Evolutionary conservation across 2,888 invertebrate species (phyloP), one percentile per base, ranked within the genome.

Genomic region (Acheta domesticus): DNA sequence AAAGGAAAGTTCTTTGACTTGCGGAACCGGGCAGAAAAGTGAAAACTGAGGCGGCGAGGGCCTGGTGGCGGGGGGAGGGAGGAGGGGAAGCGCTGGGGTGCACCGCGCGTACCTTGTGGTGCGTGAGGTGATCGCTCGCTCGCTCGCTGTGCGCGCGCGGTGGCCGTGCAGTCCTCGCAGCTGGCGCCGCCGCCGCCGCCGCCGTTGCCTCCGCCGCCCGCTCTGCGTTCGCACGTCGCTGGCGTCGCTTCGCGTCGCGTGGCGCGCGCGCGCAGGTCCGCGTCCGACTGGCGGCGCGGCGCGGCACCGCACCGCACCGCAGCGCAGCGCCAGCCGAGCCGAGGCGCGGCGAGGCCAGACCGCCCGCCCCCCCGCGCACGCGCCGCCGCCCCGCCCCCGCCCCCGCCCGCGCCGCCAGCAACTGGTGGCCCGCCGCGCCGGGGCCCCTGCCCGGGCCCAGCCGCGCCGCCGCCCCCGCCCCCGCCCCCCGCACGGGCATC

Each of bases 241-340:
- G 62, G 12, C 62, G 62, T 62, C 2, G 14, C 62, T 2, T 62
- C 62, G 16, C 16, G 16, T 62, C 62, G 62, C 14, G 62, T 14
- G 62, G n/a, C 62, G 62, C 62, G n/a, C 62, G 62, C 62, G 62
- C 62, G 62, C 62, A 62, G 62, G 62, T 62, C 62, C n/a, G 62
- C 62, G 62, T 62, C 14, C 62, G 62, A 62, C 62, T 62, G 62
- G 62, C 62, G 62, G n/a, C 16, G 62, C 62, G 36, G 16, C 62
- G 3, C 62, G 62, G 16, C 16, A 2, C 14, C 8, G 62, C 62
- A 0, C 62, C 4, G 16, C 62, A 8, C 14, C 62, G 62, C 62
- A 3, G 62, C 62, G 36, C 36, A 0, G 3, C 62, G n/a, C 36
- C 23, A 23, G 0, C 5, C 62, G n/a, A 2, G 3, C 4, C 62